Percentiles rank a stretch among this genome's conserved stretches.
These are phyloP conservation scores for Polyergus mexicanus DNA, from an alignment of 1,140 invertebrate species.

Conservation along the genomic window DNA sequence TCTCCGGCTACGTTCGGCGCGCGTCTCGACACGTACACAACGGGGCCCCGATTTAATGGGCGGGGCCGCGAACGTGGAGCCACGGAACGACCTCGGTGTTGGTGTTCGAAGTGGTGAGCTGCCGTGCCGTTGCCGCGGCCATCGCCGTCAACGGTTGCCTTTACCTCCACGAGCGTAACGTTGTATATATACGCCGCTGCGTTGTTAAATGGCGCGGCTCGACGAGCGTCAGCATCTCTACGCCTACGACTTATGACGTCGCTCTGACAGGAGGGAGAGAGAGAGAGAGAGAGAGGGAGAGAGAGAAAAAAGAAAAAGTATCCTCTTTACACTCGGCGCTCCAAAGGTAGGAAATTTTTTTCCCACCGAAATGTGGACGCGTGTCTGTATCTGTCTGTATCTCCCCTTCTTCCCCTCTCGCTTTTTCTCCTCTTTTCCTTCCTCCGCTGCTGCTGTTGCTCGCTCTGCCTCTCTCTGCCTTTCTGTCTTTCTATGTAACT, in stretches of 20 bases:
- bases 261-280: constrained; percentile 56
- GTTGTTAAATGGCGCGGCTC: constrained; percentile 46
- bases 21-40: neutral
- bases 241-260: constrained; percentile 72
- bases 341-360: constrained; percentile 76
- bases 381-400: constrained; percentile 27
- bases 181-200: neutral
- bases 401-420: neutral
- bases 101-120: constrained; percentile 75
- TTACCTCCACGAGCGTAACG: constrained; percentile 39
- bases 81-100: constrained; percentile 76
- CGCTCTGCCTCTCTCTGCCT: constrained; percentile 32
- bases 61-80: constrained; percentile 64
- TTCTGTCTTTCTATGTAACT: neutral
- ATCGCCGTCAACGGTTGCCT: neutral
- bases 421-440: neutral
- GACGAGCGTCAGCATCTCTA: constrained; percentile 33
- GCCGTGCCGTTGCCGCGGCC: constrained; percentile 24
- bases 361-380: constrained; percentile 67
- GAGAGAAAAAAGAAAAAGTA: constrained; percentile 1
- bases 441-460: neutral
- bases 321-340: constrained; percentile 51
- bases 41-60: constrained; percentile 58
- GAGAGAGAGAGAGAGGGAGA: constrained; percentile 10
- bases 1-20: neutral